Percentiles rank a stretch among this genome's conserved stretches.
Conservation (phyloP, 2,797 vertebrate species). For the Sphenodon punctatus region DNA sequence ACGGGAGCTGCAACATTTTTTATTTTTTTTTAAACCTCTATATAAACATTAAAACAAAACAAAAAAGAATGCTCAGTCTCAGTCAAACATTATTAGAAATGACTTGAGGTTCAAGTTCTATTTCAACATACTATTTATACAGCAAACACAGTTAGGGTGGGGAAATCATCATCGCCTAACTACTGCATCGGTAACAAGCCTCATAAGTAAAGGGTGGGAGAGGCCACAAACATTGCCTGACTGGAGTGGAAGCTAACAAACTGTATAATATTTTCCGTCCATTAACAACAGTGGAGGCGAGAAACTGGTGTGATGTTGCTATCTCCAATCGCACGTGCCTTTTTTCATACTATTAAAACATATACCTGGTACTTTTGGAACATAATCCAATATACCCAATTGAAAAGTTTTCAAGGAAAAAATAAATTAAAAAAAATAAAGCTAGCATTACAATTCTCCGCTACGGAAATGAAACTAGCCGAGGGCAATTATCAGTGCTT, state of each 20-base stretch:
- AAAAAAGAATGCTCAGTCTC: background rate
- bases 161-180: background rate
- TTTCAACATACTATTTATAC: slow-evolving; percentile 11
- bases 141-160: background rate
- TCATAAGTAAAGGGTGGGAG: background rate
- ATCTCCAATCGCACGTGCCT: too few species aligned
- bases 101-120: slow-evolving; percentile 16
- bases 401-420: too few species aligned
- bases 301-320: too few species aligned
- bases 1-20: too few species aligned
- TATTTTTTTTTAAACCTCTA: slow-evolving; percentile 11
- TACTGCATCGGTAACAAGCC: accelerated
- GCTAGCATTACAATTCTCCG: background rate
- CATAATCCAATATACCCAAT: too few species aligned
- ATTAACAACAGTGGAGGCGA: too few species aligned
- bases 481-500: background rate
- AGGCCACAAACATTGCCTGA: background rate
- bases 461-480: background rate
- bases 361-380: too few species aligned
- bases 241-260: background rate
- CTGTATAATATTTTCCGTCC: background rate
- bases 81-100: slow-evolving; percentile 41
- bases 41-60: slow-evolving; percentile 6
- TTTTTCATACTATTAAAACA: too few species aligned
- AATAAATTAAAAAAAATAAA: background rate